Percentiles rank a stretch among this genome's conserved stretches.
phyloP scores from a whole-genome alignment of 2,888 invertebrate species.

The Agrypnus murinus region DNA sequence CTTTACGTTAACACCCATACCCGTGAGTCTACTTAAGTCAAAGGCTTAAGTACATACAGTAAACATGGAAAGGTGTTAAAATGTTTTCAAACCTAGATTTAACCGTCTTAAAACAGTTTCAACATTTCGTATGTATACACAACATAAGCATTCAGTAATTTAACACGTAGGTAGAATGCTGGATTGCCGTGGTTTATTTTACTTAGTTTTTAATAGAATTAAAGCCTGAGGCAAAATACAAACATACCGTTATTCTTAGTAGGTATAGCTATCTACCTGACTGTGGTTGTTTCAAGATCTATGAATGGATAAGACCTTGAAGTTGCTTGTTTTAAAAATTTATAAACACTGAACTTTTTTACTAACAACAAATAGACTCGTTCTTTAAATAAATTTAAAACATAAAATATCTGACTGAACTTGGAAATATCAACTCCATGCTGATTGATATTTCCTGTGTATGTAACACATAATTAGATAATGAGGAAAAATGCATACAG shows the following conservation, averaged over 20 bases:
- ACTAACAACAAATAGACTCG: not conserved
- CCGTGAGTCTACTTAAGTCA: constrained; percentile 29
- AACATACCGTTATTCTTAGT: constrained; percentile 24
- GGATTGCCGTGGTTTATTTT: constrained; percentile 2
- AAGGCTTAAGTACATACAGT: constrained; percentile 4
- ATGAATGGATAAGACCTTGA: constrained; percentile 26
- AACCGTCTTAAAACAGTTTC: constrained; percentile 1
- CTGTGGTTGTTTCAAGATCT: not conserved
- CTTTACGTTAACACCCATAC: constrained; percentile 29
- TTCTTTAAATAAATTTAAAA: not conserved
- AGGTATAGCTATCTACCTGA: not conserved
- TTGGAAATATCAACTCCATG: too few species aligned
- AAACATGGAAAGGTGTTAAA: constrained; percentile 27
- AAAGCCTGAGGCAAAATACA: constrained; percentile 1
- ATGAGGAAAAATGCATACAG: too few species aligned
- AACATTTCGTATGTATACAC: not conserved
- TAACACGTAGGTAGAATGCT: constrained; percentile 9
- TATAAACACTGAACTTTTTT: not conserved
- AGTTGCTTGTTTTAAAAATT: constrained; percentile 4
- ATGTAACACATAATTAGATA: too few species aligned
- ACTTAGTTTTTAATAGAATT: constrained; percentile 10
- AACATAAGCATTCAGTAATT: not conserved
- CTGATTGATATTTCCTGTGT: too few species aligned
- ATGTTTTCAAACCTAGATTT: constrained; percentile 11
- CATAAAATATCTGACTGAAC: not conserved